Percentiles rank a stretch among this genome's conserved stretches.
Conservation (phyloP, 2,113 vertebrate species). For the Hippocampus guttulatus region DNA sequence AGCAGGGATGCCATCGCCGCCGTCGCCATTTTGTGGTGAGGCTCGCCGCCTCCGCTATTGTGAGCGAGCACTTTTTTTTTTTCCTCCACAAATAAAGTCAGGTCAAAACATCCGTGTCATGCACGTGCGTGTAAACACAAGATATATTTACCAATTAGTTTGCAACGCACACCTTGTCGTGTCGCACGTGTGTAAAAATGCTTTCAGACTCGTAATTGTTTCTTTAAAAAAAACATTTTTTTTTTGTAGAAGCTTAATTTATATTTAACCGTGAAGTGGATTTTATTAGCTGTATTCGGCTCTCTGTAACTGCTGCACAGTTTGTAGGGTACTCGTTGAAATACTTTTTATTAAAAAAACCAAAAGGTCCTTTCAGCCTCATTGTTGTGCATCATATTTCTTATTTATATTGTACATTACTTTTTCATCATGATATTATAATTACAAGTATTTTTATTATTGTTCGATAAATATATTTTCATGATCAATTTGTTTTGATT, state of each 20-base stretch:
- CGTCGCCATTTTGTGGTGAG: conserved; percentile 62
- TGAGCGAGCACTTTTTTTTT: conserved; percentile 13
- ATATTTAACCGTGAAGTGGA: background rate
- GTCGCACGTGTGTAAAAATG: background rate
- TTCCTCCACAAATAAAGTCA: conserved; percentile 21
- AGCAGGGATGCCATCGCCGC: conserved; percentile 41
- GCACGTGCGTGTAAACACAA: conserved; percentile 36
- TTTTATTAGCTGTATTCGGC: background rate
- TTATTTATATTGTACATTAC: background rate
- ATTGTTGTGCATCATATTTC: too few relatives aligned
- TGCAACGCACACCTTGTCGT: background rate
- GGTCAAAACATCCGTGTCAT: conserved; percentile 50
- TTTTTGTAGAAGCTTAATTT: background rate
- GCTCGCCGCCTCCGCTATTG: conserved; percentile 34
- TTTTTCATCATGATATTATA: background rate
- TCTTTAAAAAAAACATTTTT: background rate
- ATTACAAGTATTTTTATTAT: background rate
- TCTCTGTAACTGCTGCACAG: background rate
- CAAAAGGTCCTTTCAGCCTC: too few relatives aligned
- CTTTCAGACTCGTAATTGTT: background rate
- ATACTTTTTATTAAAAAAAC: too few relatives aligned
- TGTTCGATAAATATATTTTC: too few relatives aligned
- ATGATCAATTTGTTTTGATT: too few relatives aligned
- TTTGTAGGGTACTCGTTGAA: background rate
- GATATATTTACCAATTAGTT: conserved; percentile 19